Conservation (phyloP, 2,113 vertebrate genomes). For the Phylloscopus trochiloides region DNA sequence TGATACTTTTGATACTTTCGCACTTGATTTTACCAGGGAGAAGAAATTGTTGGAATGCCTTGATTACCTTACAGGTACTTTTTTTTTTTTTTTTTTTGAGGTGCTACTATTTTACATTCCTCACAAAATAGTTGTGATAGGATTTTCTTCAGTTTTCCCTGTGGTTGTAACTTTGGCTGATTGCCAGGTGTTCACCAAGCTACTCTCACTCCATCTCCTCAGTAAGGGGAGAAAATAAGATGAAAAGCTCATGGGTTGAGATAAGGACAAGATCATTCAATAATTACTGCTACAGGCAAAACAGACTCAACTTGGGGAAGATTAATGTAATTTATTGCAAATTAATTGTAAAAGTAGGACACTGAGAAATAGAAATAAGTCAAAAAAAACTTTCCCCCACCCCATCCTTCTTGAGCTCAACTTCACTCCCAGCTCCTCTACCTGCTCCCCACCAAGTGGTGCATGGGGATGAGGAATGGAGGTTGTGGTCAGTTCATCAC, state of each 20-base stretch:
- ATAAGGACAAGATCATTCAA: not conserved
- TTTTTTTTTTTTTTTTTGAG: not conserved
- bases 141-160: not conserved
- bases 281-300: not conserved
- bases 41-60: conserved; percentile 96
- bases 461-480: rapidly evolving
- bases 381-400: not conserved
- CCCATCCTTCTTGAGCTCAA: not conserved
- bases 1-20: conserved; percentile 95
- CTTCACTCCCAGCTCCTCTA: not conserved
- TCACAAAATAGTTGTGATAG: not conserved
- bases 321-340: not conserved
- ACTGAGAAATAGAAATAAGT: not conserved
- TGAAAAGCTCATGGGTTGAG: not conserved
- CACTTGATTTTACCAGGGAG: conserved; percentile 94
- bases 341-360: not conserved
- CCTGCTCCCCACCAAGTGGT: rapidly evolving
- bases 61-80: conserved; percentile 96
- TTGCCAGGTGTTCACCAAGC: not conserved
- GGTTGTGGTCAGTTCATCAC: not conserved
- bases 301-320: not conserved
- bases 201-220: not conserved
- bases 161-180: not conserved
- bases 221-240: not conserved
- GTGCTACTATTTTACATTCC: not conserved